Percentiles rank a stretch among this genome's conserved stretches.
Conservation (phyloP, 2,888 invertebrate species). For the Hecatera dysodea region DNA sequence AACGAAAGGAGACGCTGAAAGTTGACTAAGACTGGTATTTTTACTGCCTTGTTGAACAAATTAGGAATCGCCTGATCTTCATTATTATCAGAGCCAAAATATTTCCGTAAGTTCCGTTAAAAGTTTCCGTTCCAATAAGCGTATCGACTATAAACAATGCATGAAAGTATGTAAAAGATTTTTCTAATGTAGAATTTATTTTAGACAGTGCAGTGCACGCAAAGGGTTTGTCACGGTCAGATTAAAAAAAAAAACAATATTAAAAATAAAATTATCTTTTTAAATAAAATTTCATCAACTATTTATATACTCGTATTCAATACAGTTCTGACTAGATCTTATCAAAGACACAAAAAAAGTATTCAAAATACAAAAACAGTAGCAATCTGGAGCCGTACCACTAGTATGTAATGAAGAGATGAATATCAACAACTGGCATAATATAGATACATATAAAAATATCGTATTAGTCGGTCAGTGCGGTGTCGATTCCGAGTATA, state of each 20-base stretch:
- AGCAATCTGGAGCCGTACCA: constrained; percentile 37
- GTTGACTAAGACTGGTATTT: neutral
- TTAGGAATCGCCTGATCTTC: neutral
- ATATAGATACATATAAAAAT: constrained; percentile 22
- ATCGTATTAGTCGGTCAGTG: constrained; percentile 34
- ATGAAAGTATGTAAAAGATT: too few relatives aligned
- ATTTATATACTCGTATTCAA: neutral
- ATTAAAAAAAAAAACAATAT: too few relatives aligned
- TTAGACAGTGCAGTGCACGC: too few relatives aligned
- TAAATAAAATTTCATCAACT: neutral
- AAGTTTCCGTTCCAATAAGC: too few relatives aligned
- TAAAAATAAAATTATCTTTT: too few relatives aligned
- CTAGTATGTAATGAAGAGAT: constrained; percentile 43
- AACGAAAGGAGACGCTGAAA: neutral
- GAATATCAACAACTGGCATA: constrained; percentile 33
- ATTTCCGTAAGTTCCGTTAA: too few relatives aligned
- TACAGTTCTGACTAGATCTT: neutral
- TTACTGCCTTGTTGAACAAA: neutral
- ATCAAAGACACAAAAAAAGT: constrained; percentile 10
- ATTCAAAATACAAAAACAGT: constrained; percentile 36
- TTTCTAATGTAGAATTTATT: too few relatives aligned
- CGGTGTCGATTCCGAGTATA: constrained; percentile 59
- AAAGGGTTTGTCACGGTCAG: too few relatives aligned
- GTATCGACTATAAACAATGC: too few relatives aligned
- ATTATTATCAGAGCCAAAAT: neutral